Percentiles rank a stretch among this genome's conserved stretches.
These are phyloP conservation scores for Ophonus ardosiacus DNA, from an alignment of 2,888 invertebrate genomes.

Conservation along the genomic window DNA sequence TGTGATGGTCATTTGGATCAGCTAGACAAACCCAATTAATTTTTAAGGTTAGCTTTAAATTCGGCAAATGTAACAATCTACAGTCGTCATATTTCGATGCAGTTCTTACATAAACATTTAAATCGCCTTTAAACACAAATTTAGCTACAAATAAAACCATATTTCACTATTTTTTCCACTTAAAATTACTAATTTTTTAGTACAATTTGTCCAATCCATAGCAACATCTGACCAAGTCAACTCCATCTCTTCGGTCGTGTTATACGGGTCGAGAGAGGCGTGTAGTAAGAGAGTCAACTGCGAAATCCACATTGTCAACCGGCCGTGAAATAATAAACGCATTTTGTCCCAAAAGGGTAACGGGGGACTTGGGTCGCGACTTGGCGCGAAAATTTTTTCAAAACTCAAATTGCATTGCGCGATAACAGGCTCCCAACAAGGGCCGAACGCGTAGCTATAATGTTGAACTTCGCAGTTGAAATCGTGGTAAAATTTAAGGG, in stretches of 20 bases:
- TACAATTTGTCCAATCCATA: slow-evolving; percentile 97
- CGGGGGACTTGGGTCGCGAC: slow-evolving; percentile 94
- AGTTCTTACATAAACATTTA: slow-evolving; percentile 96
- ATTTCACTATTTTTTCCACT: no score
- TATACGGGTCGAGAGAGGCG: slow-evolving; percentile 98
- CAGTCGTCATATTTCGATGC: slow-evolving; percentile 99
- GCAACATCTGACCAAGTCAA: slow-evolving; percentile 95
- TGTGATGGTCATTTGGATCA: slow-evolving; percentile 97
- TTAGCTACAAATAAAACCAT: slow-evolving; percentile 81
- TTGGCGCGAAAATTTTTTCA: slow-evolving; percentile 91
- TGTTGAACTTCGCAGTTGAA: slow-evolving; percentile 95
- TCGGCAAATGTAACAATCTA: slow-evolving; percentile 93
- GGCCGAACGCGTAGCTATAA: slow-evolving; percentile 96
- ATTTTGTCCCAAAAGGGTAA: slow-evolving; percentile 99
- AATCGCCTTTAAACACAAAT: slow-evolving; percentile 93
- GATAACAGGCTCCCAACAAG: slow-evolving; percentile 99
- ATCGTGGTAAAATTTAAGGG: slow-evolving; percentile 98
- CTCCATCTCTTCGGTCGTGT: slow-evolving; percentile 99
- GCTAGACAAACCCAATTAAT: slow-evolving; percentile 95
- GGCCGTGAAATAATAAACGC: slow-evolving; percentile 93
- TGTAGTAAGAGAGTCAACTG: slow-evolving; percentile 94
- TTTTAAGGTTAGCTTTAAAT: slow-evolving; percentile 89
- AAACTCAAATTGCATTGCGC: slow-evolving; percentile 92
- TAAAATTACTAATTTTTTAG: no score
- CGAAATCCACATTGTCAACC: slow-evolving; percentile 91